Evolutionary conservation across 2,888 invertebrate species (phyloP).

Genomic region (Heterodera filipjevi): DNA sequence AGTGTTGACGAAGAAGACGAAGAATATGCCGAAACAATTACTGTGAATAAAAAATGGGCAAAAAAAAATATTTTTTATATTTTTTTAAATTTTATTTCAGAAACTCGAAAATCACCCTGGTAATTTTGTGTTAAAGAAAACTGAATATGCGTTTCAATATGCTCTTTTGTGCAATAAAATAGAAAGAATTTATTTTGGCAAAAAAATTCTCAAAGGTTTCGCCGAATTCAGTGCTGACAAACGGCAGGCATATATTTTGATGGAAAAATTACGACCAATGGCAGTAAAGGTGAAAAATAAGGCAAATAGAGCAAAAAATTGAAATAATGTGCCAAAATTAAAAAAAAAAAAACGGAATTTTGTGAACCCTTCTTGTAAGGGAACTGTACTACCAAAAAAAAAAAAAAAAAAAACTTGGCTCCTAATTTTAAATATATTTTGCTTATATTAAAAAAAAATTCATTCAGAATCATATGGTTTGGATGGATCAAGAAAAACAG

Average conservation of each 20-base stretch:
- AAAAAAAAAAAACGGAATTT: too few species aligned
- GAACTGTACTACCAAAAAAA: too few species aligned
- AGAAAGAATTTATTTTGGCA: conserved; percentile 80
- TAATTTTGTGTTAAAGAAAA: neutral
- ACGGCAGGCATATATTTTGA: conserved; percentile 42
- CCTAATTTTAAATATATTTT: too few species aligned
- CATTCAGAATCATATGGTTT: too few species aligned
- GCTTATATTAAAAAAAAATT: too few species aligned
- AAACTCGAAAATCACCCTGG: neutral
- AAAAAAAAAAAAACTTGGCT: too few species aligned
- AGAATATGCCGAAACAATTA: neutral
- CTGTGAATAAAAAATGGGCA: neutral
- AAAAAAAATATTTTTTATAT: neutral
- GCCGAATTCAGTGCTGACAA: conserved; percentile 20
- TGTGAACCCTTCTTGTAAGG: too few species aligned
- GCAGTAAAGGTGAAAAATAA: conserved; percentile 44
- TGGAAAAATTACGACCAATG: conserved; percentile 56
- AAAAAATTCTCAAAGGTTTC: conserved; percentile 37
- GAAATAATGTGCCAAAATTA: too few species aligned
- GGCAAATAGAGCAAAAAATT: too few species aligned
- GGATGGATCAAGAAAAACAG: conserved; percentile 11
- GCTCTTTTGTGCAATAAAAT: conserved; percentile 71
- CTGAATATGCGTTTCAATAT: conserved; percentile 61
- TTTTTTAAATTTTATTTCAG: neutral
- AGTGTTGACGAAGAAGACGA: neutral